These are phyloP conservation scores for Imbricaverruca yamaguchii DNA, from an alignment of 2,888 invertebrate genomes.

Conservation along the genomic window DNA sequence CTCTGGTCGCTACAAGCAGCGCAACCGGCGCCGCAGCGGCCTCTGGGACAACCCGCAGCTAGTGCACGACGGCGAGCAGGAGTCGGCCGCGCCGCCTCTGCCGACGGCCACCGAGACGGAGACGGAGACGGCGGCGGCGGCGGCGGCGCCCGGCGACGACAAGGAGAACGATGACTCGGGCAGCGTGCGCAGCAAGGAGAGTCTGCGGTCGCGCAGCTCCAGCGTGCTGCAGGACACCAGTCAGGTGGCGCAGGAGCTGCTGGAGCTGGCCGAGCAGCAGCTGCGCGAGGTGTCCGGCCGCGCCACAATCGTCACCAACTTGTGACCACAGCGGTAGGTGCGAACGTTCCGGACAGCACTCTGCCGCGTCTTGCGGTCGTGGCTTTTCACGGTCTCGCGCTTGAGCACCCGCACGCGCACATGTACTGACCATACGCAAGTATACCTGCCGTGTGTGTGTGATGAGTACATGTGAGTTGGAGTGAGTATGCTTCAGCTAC, in stretches of 20 bases:
- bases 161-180: slow-evolving; percentile 13
- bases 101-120: not conserved
- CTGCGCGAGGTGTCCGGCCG: not conserved
- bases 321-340: not conserved
- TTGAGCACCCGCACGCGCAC: too few species aligned
- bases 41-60: slow-evolving; percentile 23
- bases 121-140: not conserved
- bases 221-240: slow-evolving; percentile 2
- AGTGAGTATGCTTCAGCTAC: too few species aligned
- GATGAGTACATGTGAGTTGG: too few species aligned
- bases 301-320: not conserved
- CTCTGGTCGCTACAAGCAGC: slow-evolving; percentile 28
- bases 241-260: slow-evolving; percentile 14
- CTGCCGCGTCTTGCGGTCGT: too few species aligned
- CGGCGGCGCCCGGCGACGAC: not conserved
- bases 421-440: too few species aligned
- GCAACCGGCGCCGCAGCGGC: slow-evolving; percentile 26
- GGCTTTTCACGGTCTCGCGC: too few species aligned
- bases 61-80: not conserved
- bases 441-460: too few species aligned
- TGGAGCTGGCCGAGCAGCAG: slow-evolving; percentile 16
- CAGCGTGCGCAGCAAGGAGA: slow-evolving; percentile 10
- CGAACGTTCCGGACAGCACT: too few species aligned
- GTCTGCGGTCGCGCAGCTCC: slow-evolving; percentile 8
- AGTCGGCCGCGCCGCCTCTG: not conserved